Conservation (phyloP, 2,113 vertebrate genomes). For the Elgaria multicarinata region DNA sequence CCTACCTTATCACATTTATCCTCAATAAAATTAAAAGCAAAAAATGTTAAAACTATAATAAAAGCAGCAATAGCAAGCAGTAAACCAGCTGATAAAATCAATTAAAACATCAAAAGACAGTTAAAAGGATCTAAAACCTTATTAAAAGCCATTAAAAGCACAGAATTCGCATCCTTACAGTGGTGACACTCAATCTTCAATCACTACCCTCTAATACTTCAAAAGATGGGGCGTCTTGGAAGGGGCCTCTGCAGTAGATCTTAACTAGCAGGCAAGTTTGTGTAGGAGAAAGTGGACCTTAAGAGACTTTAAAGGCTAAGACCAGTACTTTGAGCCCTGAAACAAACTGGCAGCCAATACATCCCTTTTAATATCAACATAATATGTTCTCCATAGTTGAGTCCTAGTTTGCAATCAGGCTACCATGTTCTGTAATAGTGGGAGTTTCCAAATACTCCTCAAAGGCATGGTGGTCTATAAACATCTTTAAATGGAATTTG, state of each 20-base stretch:
- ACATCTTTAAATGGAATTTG: background rate
- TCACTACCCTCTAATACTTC: too few relatives aligned
- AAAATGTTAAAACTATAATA: background rate
- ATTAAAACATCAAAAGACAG: background rate
- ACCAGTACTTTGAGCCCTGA: background rate
- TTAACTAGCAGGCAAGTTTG: background rate
- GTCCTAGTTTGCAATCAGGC: background rate
- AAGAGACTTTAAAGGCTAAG: background rate
- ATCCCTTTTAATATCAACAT: background rate
- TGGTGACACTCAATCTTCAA: background rate
- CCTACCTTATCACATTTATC: background rate
- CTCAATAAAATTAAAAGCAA: background rate
- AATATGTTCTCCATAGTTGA: too few relatives aligned
- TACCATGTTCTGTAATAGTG: background rate
- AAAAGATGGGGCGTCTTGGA: background rate
- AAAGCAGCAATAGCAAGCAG: background rate
- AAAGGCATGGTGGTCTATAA: background rate
- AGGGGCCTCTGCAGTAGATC: background rate
- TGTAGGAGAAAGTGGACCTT: background rate
- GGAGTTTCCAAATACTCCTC: background rate
- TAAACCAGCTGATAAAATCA: background rate
- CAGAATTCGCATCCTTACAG: background rate
- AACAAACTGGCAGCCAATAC: background rate
- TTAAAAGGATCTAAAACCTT: background rate
- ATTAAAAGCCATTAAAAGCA: background rate